Evolutionary conservation across 2,888 invertebrate species (phyloP), one percentile per base, ranked within the genome.

Genomic region (Brenthis daphne): DNA sequence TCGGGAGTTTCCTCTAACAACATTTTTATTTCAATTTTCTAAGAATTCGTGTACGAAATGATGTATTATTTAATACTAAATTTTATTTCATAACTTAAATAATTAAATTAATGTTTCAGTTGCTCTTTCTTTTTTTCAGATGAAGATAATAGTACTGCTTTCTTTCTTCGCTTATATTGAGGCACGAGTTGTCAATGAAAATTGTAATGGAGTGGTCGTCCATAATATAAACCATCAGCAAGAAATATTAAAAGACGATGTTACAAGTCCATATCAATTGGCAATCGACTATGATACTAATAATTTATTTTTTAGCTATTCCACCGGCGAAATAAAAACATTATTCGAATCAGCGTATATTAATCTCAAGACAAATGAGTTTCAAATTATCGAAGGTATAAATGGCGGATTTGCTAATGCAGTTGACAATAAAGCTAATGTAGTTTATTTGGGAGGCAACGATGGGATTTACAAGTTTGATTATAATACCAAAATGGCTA

Each of bases 211-310:
- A 5, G 60, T 79, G 6, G 55, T 75, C 20, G 70, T 79, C 4
- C 73, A 73, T 57, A 75, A 77, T 13, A 68, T 77, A 3, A 74
- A 74, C 51, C 77, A 81, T 51, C 71, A 73, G 13, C 73, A 78
- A 63, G 82, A 84, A 75, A 37, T 80, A 2, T 72, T 91, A 3
- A 81, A 77, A 64, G 64, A 71, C 2, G 51, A 77, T 54, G 13
- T 86, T 0, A 71, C 76, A 1, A 81, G 79, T 60, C 87, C 90
- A 0, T 90, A 86, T 68, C 88, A 90, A 73, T 69, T 90, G 56
- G 81, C 80, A 0, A 81, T 91, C 29, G 88, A 91, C 68, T 82
- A 86, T 50, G 78, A 84, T n/a, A 88, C 82, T 2, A 85, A 85
- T 64, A 83, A 79, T 2, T 64, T 90, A 37, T 90, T 87, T 76